Evolutionary conservation across 2,797 vertebrate genomes (phyloP), one percentile per base, ranked within the genome.

Genomic region (Bradypus variegatus): DNA sequence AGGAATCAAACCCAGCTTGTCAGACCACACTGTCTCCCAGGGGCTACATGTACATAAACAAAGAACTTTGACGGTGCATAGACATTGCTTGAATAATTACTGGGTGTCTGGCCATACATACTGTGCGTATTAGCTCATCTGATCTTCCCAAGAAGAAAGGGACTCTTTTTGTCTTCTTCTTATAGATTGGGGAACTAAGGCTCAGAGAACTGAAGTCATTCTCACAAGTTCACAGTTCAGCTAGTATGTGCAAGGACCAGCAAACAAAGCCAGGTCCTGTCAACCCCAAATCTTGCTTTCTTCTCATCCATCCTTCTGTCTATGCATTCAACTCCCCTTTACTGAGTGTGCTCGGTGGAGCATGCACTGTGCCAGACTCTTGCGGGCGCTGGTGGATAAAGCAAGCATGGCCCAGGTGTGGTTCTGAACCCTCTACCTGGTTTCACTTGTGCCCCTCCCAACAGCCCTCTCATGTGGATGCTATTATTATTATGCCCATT

Each of bases 31-130:
- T 21, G 14, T 27, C 33, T 38, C 25, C 62, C 5, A 6, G 53
- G 55, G 36, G 45, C 14, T 2, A 27, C 4, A 0, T 21, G 69
- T 33, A 25, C 3, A 0, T 58, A 9, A 36, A 64, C n/a, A 33
- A 15, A 62, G 89, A 38, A 31, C 41, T 14, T 1, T 9, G 69
- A 8, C 36, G 36, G 48, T 25, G 4, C 18, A 0, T 48, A 18
- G 60, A 4, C 13, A 23, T 6, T 77, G 21, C 21, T 5, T 77
- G 36, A 73, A 55, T 2, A 50, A 27, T 64, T 23, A 13, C 31
- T 7, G 2, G 65, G 38, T 19, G 45, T 33, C 65, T 79, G 48
- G 12, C 11, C 29, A 19, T 36, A 70, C 6, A 6, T 14, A 10
- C 38, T 7, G 19, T 19, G 67, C 4, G 10, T 27, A 12, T 12